Evolutionary conservation across 2,888 invertebrate species (phyloP).

Genomic region (Chrysina gloriosa): DNA sequence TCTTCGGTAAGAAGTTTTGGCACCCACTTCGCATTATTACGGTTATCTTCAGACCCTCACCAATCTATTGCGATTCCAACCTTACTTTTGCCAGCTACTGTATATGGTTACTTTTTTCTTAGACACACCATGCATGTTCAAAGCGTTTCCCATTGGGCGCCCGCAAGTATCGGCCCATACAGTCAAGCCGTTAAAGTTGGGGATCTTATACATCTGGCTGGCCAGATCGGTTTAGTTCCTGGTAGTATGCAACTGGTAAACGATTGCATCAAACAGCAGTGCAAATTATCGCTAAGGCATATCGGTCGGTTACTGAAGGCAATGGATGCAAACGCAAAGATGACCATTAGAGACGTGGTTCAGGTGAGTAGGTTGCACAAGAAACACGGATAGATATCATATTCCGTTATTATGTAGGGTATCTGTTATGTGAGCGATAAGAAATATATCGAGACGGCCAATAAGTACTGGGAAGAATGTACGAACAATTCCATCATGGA

Average conservation of each 20-base stretch:
- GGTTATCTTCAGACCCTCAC: no score
- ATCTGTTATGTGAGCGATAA: constrained; percentile 88
- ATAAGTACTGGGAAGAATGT: constrained; percentile 83
- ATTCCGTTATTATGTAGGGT: constrained; percentile 67
- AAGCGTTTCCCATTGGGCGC: constrained; percentile 97
- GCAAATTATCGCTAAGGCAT: constrained; percentile 85
- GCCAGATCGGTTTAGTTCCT: constrained; percentile 91
- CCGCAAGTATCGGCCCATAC: constrained; percentile 96
- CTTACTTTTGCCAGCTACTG: neutral
- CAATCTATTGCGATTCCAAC: no score
- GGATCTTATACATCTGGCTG: constrained; percentile 87
- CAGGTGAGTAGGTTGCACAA: no score
- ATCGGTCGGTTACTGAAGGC: constrained; percentile 85
- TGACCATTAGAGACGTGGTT: constrained; percentile 84
- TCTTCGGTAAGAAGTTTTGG: no score
- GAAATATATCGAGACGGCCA: constrained; percentile 77
- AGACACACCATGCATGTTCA: constrained; percentile 93
- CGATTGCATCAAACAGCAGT: constrained; percentile 84
- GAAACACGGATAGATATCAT: no score
- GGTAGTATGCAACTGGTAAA: constrained; percentile 80
- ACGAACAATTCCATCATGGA: constrained; percentile 90
- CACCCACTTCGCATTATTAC: no score
- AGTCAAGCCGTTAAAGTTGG: constrained; percentile 92
- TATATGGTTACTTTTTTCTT: constrained; percentile 8
- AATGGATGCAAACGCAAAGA: constrained; percentile 79